phyloP scores from a whole-genome alignment of 2,888 invertebrate genomes.

The Heterodera filipjevi region DNA sequence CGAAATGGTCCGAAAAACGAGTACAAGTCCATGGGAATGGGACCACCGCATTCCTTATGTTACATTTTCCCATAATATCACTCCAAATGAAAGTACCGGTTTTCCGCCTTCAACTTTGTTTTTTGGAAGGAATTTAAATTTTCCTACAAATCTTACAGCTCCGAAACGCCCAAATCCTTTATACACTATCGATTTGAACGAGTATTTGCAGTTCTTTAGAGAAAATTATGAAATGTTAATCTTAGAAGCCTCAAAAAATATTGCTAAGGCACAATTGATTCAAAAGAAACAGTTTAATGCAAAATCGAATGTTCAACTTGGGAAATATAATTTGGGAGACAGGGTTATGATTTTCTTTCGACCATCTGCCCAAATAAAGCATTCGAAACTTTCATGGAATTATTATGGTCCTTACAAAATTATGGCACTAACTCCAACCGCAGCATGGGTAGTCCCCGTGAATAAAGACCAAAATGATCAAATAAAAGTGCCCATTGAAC shows the following conservation, averaged over 20 bases:
- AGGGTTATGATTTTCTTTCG: background rate
- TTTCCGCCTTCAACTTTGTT: background rate
- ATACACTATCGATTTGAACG: background rate
- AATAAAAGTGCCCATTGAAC: background rate
- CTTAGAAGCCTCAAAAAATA: background rate
- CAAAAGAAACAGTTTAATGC: background rate
- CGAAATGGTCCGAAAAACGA: background rate
- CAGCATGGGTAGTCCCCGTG: background rate
- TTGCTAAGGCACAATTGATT: background rate
- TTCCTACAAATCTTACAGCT: background rate
- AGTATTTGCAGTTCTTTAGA: background rate
- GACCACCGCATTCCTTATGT: background rate
- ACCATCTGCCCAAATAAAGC: background rate
- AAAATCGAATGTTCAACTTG: background rate
- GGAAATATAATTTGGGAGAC: background rate
- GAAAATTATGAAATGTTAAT: background rate
- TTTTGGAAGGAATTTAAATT: background rate
- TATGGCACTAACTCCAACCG: background rate
- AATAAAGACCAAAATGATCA: background rate
- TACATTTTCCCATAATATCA: background rate
- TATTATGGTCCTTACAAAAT: background rate
- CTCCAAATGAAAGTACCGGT: background rate
- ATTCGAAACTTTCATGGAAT: background rate
- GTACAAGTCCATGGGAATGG: background rate
- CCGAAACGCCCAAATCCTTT: background rate